A percentile compares a stretch with the other conserved stretches of the same genome.
Evolutionary conservation across 2,888 invertebrate species (phyloP).

Genomic region (Noctua janthina): DNA sequence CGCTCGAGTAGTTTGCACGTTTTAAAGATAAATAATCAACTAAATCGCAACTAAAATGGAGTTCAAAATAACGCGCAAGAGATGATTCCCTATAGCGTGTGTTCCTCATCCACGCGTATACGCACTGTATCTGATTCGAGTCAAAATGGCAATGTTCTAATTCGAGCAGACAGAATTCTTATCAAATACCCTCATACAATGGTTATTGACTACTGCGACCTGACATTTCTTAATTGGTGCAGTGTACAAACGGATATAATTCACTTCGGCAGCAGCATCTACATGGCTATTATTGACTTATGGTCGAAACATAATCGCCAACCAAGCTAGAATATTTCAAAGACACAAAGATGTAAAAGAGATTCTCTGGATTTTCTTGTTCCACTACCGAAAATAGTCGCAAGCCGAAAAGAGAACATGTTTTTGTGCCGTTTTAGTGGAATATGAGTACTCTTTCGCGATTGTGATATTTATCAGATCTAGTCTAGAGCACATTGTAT

Average conservation of each 20-base stretch:
- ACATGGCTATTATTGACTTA: constrained; percentile 1
- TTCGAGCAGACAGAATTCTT: not conserved
- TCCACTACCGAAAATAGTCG: not conserved
- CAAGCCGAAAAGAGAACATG: not conserved
- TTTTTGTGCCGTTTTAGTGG: not conserved
- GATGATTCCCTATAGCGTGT: not conserved
- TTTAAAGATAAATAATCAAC: not conserved
- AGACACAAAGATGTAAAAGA: not conserved
- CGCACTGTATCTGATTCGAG: not conserved
- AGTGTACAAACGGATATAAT: not conserved
- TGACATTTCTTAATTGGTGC: not conserved
- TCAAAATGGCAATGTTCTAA: not conserved
- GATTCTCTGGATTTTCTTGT: not conserved
- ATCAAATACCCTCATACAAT: not conserved
- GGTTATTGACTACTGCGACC: not conserved
- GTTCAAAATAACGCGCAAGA: constrained; percentile 9
- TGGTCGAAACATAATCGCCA: not conserved
- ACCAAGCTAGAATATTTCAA: constrained; percentile 1
- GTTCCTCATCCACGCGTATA: not conserved
- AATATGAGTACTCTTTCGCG: not conserved
- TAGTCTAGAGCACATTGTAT: not conserved
- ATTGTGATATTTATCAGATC: not conserved
- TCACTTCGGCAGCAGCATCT: not conserved
- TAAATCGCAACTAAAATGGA: constrained; percentile 2
- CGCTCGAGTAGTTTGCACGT: not conserved